Percentiles rank a stretch among this genome's conserved stretches.
These are phyloP conservation scores for Taeniopygia guttata DNA, from an alignment of 2,797 vertebrate species.

Conservation along the genomic window DNA sequence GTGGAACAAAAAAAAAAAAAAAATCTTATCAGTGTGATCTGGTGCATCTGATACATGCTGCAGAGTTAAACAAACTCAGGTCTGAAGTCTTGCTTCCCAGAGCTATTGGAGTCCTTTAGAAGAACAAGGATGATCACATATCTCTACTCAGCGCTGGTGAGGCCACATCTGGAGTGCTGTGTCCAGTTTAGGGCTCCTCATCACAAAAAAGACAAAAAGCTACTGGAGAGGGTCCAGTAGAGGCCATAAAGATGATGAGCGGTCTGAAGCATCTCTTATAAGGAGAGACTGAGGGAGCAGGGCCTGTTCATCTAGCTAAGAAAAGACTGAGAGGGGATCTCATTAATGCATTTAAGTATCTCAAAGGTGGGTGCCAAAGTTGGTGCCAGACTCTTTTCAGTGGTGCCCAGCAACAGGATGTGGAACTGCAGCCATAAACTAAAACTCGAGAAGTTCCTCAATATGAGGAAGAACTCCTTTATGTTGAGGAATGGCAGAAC, in stretches of 20 bases:
- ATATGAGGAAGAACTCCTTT: not conserved
- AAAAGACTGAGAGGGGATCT: not conserved
- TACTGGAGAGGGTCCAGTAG: not conserved
- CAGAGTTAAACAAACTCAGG: not conserved
- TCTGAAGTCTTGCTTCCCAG: not conserved
- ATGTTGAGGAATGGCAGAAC: not conserved
- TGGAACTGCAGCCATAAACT: not conserved
- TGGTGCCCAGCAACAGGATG: not conserved
- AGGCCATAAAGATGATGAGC: not conserved
- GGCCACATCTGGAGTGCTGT: not conserved
- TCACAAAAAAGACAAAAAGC: not conserved
- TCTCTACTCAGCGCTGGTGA: not conserved
- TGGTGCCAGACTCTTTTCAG: not conserved
- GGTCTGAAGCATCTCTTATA: not conserved
- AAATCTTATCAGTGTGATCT: not conserved
- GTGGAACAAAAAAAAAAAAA: not conserved
- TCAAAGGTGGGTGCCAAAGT: not conserved
- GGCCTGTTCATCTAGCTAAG: not conserved
- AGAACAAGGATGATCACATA: not conserved
- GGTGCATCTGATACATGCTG: not conserved
- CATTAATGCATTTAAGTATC: not conserved
- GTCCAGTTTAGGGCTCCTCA: not conserved
- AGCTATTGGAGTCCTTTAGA: not conserved
- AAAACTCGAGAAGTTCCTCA: not conserved
- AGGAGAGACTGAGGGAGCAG: not conserved